Evolutionary conservation across 1,140 invertebrate species (phyloP).

Genomic region (Mycetomoellerius zeteki): DNA sequence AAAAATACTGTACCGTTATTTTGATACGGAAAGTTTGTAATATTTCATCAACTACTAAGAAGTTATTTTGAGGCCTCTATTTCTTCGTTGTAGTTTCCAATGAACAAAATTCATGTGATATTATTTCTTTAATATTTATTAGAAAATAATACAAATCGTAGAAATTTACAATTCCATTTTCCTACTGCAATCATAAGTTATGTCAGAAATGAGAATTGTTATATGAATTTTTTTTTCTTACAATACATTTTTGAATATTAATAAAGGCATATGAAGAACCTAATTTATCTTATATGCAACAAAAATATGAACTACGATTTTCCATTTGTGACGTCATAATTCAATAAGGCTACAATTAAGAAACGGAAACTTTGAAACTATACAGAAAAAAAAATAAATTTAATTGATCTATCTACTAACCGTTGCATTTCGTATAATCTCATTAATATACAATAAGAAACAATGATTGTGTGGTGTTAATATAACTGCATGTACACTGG

Average conservation of each 20-base stretch:
- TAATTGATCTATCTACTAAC: constrained; percentile 19
- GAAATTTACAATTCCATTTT: constrained; percentile 12
- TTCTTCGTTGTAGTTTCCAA: neutral
- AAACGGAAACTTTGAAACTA: constrained; percentile 11
- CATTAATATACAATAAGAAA: constrained; percentile 38
- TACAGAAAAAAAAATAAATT: constrained; percentile 26
- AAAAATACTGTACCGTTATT: constrained; percentile 32
- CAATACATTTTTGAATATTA: constrained; percentile 10
- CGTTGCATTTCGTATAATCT: constrained; percentile 1
- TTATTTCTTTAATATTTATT: constrained; percentile 25
- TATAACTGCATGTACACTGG: neutral
- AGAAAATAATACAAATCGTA: constrained; percentile 34
- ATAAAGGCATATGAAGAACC: neutral
- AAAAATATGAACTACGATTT: neutral
- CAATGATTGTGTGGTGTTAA: neutral
- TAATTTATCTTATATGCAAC: constrained; percentile 17
- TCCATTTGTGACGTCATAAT: neutral
- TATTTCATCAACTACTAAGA: neutral
- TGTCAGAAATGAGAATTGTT: neutral
- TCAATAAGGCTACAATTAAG: neutral
- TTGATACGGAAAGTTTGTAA: neutral
- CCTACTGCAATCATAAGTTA: neutral
- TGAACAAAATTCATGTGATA: neutral
- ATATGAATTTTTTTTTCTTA: constrained; percentile 7
- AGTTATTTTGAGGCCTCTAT: neutral